Evolutionary conservation across 2,888 invertebrate species (phyloP), one percentile per base, ranked within the genome.

Genomic region (Leptopilina drosophilae): DNA sequence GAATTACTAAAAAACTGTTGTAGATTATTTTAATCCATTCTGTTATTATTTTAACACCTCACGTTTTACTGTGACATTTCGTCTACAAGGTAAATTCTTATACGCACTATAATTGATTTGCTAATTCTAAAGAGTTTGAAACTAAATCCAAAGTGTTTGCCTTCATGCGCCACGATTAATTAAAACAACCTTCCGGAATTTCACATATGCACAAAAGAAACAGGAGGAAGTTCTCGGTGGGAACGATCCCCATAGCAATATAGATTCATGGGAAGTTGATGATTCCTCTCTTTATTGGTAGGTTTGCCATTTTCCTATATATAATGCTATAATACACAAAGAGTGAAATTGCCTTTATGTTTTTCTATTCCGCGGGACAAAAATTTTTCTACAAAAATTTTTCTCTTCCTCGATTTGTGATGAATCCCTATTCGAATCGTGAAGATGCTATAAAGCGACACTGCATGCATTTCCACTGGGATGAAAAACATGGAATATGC

Each of bases 371-470:
- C 73, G n/a, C 40, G 4, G 56, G 9, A 49, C 49, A 5, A 8
- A 2, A 0, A 49, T 49, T 20, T 20, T 20, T 20, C 20, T 20
- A 49, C 49, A 8, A 8, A 46, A 33, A 56, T n/a, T n/a, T n/a
- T n/a, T n/a, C n/a, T n/a, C n/a, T 56, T 73, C 56, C 33, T 73
- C 33, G 73, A 33, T 56, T 56, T 73, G n/a, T 33, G 53, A 33
- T n/a, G 73, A 73, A 73, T 73, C n/a, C 53, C 56, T 73, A 56
- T 33, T 73, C 56, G 73, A 73, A 73, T 73, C 40, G 56, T 73
- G 56, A 56, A 73, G 56, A 73, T 73, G 40, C 73, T 56, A n/a
- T 56, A 20, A 9, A 56, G 73, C 40, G 56, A 73, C 73, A 73
- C 56, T 73, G 40, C 56, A 73, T 53, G 56, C 56, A 11, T 42